These are phyloP conservation scores for Coelinius sp. DNA, from an alignment of 2,888 invertebrate species.

Conservation along the genomic window DNA sequence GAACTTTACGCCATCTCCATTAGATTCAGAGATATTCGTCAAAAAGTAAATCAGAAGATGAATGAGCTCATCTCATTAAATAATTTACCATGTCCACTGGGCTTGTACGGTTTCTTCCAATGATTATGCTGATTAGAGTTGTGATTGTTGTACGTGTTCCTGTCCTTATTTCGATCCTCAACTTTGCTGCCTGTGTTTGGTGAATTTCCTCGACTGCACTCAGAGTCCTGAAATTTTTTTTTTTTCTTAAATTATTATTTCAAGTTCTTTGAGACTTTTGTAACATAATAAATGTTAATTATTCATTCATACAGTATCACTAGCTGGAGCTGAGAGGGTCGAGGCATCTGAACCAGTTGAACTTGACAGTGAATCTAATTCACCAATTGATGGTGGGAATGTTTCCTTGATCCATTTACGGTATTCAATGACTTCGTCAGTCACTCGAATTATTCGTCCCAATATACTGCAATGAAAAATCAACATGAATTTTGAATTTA, in stretches of 20 bases:
- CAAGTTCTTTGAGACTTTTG: background rate
- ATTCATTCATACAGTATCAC: slow-evolving; percentile 63
- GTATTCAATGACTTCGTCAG: slow-evolving; percentile 90
- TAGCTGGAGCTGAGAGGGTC: slow-evolving; percentile 68
- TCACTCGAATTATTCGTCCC: slow-evolving; percentile 92
- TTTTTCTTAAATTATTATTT: background rate
- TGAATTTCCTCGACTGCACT: slow-evolving; percentile 69
- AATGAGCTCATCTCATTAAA: no score
- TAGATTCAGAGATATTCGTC: no score
- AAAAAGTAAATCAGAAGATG: no score
- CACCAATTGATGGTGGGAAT: slow-evolving; percentile 63
- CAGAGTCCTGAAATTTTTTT: slow-evolving; percentile 61
- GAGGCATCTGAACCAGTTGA: slow-evolving; percentile 69
- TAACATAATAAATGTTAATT: background rate
- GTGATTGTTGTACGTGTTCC: slow-evolving; percentile 61
- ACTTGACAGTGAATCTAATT: slow-evolving; percentile 67
- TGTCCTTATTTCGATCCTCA: slow-evolving; percentile 64
- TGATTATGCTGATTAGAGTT: slow-evolving; percentile 55
- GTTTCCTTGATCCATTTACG: slow-evolving; percentile 78
- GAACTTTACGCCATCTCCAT: no score
- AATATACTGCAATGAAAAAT: slow-evolving; percentile 76
- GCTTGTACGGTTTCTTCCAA: slow-evolving; percentile 66
- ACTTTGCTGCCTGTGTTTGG: slow-evolving; percentile 66
- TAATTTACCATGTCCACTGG: slow-evolving; percentile 60
- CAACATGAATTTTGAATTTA: background rate